Evolutionary conservation across 2,797 vertebrate genomes (phyloP).

Genomic region (Erethizon dorsatum): DNA sequence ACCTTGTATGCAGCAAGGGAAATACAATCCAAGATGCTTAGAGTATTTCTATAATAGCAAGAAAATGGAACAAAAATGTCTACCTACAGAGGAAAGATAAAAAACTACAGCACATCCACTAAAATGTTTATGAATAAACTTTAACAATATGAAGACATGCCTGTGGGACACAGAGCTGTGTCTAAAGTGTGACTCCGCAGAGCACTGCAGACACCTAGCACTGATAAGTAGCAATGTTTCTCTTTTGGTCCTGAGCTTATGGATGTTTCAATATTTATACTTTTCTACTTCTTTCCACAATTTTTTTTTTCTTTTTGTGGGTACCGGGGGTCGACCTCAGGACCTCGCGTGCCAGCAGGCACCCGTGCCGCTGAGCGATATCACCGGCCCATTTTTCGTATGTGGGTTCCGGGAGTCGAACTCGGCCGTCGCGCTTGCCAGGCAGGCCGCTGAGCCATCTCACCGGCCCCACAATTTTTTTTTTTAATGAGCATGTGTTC

Average conservation of each 20-base stretch:
- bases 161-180: neutral
- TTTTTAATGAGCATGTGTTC: conserved; percentile 9
- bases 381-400: too few relatives aligned
- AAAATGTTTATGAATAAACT: conserved; percentile 30
- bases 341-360: too few relatives aligned
- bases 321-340: too few relatives aligned
- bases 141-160: neutral
- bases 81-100: conserved; percentile 29
- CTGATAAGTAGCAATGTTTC: neutral
- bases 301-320: neutral
- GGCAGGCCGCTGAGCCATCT: too few relatives aligned
- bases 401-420: too few relatives aligned
- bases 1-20: neutral
- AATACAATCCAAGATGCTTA: neutral
- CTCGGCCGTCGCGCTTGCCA: too few relatives aligned
- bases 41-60: neutral
- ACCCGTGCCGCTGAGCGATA: too few relatives aligned
- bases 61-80: neutral
- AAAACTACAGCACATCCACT: neutral
- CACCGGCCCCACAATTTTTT: too few relatives aligned
- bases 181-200: neutral
- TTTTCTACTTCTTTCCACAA: conserved; percentile 19
- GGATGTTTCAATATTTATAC: neutral
- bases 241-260: neutral
- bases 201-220: neutral